Conservation (phyloP, 2,888 invertebrate species). For the Clunio marinus region DNA sequence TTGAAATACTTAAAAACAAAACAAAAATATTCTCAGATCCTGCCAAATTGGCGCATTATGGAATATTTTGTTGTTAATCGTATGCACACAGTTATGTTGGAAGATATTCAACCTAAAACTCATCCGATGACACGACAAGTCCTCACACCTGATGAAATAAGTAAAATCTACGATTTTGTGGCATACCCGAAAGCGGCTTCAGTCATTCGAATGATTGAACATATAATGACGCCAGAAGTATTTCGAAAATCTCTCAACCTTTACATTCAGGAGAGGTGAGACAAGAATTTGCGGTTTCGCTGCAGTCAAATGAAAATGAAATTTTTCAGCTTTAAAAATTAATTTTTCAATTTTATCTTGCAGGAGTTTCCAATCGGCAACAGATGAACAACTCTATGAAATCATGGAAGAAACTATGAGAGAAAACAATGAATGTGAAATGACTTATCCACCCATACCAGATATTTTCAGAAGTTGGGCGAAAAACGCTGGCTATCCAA, state of each 20-base stretch:
- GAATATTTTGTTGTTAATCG: constrained; percentile 51
- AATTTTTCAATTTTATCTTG: background rate
- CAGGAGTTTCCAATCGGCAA: constrained; percentile 40
- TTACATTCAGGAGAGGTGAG: constrained; percentile 52
- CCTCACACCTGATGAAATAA: constrained; percentile 53
- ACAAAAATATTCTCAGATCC: constrained; percentile 44
- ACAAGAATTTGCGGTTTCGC: background rate
- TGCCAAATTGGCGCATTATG: constrained; percentile 50
- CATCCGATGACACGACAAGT: constrained; percentile 55
- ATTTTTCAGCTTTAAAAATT: background rate
- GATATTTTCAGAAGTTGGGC: constrained; percentile 40
- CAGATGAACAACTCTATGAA: constrained; percentile 45
- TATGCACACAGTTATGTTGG: constrained; percentile 46
- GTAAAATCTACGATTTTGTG: constrained; percentile 57
- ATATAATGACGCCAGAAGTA: constrained; percentile 53
- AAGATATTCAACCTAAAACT: constrained; percentile 54
- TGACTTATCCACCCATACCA: constrained; percentile 3
- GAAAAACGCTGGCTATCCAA: constrained; percentile 41
- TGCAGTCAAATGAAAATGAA: background rate
- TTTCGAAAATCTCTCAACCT: constrained; percentile 56
- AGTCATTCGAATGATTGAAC: constrained; percentile 59
- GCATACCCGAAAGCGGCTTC: constrained; percentile 56
- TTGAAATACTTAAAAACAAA: background rate
- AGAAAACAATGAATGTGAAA: constrained; percentile 30
- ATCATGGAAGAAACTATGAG: constrained; percentile 42